These are phyloP conservation scores for Forbesichthys agassizii DNA, from an alignment of 2,113 vertebrate genomes.

Conservation along the genomic window DNA sequence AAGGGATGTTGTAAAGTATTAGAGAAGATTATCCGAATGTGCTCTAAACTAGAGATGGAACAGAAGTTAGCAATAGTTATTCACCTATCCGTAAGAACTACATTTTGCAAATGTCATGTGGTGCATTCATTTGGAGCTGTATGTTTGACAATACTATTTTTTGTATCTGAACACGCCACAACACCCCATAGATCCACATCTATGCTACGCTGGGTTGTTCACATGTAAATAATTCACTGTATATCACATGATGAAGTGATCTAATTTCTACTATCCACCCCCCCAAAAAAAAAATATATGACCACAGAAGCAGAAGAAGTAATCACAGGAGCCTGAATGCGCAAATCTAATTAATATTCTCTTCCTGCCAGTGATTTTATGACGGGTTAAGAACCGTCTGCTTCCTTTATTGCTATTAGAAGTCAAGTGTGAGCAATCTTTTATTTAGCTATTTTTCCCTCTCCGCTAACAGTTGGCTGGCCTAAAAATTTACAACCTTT, in stretches of 20 bases:
- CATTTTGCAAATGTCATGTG: background rate
- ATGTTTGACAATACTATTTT: conserved; percentile 12
- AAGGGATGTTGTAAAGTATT: conserved; percentile 17
- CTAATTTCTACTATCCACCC: conserved; percentile 56
- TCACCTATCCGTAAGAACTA: background rate
- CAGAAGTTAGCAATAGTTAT: background rate
- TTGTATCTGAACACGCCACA: conserved; percentile 9
- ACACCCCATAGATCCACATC: conserved; percentile 14
- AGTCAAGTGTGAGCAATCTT: conserved; percentile 68
- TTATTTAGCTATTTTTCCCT: conserved; percentile 53
- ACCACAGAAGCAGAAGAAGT: conserved; percentile 70
- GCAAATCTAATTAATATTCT: conserved; percentile 76
- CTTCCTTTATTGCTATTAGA: conserved; percentile 76
- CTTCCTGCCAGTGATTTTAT: conserved; percentile 74
- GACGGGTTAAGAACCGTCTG: conserved; percentile 78
- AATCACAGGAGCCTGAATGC: conserved; percentile 74
- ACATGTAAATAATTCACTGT: conserved; percentile 29
- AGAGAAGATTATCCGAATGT: background rate
- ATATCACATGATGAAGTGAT: conserved; percentile 58
- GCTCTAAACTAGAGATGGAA: conserved; percentile 5
- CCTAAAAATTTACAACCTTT: conserved; percentile 58
- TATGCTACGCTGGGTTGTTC: conserved; percentile 13
- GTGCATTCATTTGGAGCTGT: background rate
- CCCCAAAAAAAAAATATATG: conserved; percentile 41
- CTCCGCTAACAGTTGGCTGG: conserved; percentile 54